Conservation (phyloP, 2,113 vertebrate species). For the Diadophis punctatus region DNA sequence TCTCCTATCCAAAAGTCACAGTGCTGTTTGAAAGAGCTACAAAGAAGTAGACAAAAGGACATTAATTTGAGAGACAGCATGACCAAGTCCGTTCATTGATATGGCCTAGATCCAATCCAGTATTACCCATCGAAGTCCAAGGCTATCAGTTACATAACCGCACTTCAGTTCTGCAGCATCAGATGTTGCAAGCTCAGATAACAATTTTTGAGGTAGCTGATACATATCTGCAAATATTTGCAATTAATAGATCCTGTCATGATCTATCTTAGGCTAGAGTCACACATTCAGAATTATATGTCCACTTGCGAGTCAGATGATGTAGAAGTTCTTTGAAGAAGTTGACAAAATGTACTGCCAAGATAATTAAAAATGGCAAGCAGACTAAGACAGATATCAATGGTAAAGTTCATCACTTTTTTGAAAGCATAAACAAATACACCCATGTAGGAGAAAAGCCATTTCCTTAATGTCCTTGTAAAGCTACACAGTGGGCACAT, state of each 20-base stretch:
- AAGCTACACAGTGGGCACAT: background rate
- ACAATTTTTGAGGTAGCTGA: background rate
- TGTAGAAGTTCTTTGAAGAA: background rate
- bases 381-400: background rate
- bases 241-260: background rate
- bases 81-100: background rate
- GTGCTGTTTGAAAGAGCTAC: background rate
- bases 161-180: background rate
- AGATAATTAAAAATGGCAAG: background rate
- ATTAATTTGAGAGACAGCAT: background rate
- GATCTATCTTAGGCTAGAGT: background rate
- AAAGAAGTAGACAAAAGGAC: background rate
- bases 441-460: background rate
- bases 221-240: background rate
- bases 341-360: background rate
- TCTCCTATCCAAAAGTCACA: background rate
- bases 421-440: background rate
- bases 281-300: background rate
- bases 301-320: background rate
- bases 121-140: background rate
- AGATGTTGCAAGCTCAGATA: background rate
- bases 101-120: background rate
- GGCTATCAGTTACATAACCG: background rate
- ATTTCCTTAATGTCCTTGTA: background rate
- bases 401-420: background rate